Base-by-base conservation (phyloP, 2,113 vertebrate genomes). In the Nibea coibor region DNA sequence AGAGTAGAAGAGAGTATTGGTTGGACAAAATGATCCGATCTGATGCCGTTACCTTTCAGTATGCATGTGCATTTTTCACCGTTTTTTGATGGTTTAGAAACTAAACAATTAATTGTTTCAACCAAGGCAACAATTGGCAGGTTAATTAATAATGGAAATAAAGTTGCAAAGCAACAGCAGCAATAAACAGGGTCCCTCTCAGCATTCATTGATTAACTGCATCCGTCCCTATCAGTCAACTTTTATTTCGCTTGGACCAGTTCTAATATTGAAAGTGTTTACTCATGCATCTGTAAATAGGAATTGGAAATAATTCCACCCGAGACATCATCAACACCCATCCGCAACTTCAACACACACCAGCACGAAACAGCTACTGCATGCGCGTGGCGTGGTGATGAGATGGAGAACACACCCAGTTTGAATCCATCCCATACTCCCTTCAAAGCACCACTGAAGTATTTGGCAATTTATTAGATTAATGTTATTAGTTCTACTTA, bases 401-500 rank as follows among this genome's bases (percentile, higher is more conserved):
- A 45, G 42, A 79, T 16, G 22, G 26, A 58, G 62, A 82, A 79
- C 72, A 79, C 58, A 64, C 62, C 62, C 69, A 57, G 79, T 82
- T 78, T 81, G 28, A 80, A 66, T 81, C 43, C 26, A 54, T 2
- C 50, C 76, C 45, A 61, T 64, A 20, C 77, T 72, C 47, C 63
- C 68, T 78, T 86, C 69, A 84, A 89, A 88, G 83, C 65, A 47
- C 63, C 56, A 35, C 78, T 78, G 31, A 89, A 83, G 69, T 82
- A 90, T 90, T 89, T 85, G 77, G 72, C 77, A 85, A 80, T 88
- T 87, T 87, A 91, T 87, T 92, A 77, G 82, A 90, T 89, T 87
- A 91, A 87, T 90, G 89, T 79, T 84, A 93, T 92, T 92, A 91
- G 93, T 93, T 93, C 89, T 90, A 91, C 88, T 92, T 91, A 88